Evolutionary conservation across 2,113 vertebrate species (phyloP), one percentile per base, ranked within the genome.

Genomic region (Menidia beryllina): DNA sequence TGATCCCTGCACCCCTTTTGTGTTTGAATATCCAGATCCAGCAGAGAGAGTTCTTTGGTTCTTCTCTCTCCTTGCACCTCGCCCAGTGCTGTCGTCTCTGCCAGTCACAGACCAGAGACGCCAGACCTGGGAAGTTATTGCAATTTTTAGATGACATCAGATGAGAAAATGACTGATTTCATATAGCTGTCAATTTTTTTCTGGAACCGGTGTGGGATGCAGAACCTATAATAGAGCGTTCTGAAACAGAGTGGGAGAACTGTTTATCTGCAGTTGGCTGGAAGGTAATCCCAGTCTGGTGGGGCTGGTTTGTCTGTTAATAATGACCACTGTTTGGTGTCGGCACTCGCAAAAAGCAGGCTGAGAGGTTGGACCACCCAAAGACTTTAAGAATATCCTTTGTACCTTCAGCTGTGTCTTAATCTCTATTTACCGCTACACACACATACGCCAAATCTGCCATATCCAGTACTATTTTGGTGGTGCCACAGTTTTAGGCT

Each of bases 81-180:
- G 76, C 86, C 89, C 86, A 71, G 73, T 38, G 50, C 72, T 68
- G 72, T 69, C 75, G 85, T 78, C 82, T 80, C 49, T 89, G 76
- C 86, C 83, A 90, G 87, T 90, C 83, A 80, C 83, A 92, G 90
- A 92, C 86, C 76, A 89, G 80, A 90, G 88, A 88, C 85, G 77
- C 89, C 90, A 86, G 86, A 64, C 79, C 77, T 30, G 39, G 58
- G 86, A 89, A 92, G 90, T 91, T 90, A 90, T 87, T 88, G 86
- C 82, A 84, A 82, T 90, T 91, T 88, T 83, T 90, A 85, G 86
- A 92, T 92, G 83, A 91, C 86, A 92, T 91, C 91, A 93, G 87
- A 91, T 75, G 75, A 89, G 88, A 91, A 93, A 94, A 93, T 93
- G 85, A 92, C 92, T 91, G 86, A 93, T 92, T 91, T 91, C 82